Conservation (phyloP, 2,888 invertebrate genomes). For the Orthonevra nobilis region DNA sequence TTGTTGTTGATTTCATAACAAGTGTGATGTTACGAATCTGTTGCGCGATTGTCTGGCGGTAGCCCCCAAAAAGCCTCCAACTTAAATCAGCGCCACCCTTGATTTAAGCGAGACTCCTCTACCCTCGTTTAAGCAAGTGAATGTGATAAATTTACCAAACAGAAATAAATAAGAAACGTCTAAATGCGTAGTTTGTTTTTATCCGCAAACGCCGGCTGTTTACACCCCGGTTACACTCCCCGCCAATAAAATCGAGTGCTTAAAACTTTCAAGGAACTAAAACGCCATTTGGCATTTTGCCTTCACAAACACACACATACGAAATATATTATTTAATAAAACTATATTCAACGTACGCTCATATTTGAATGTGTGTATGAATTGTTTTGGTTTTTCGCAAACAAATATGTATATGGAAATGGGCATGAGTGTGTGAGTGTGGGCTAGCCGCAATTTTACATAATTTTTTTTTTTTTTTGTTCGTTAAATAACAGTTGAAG, state of each 20-base stretch:
- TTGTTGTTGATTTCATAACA: constrained; percentile 12
- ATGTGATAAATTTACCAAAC: constrained; percentile 4
- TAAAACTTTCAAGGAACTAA: not conserved
- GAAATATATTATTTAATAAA: constrained; percentile 3
- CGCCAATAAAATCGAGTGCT: not conserved
- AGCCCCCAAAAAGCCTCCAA: too few species aligned
- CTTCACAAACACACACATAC: constrained; percentile 1
- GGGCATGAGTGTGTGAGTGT: too few species aligned
- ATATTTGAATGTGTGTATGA: constrained; percentile 34
- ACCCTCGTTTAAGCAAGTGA: not conserved
- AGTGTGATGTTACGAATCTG: not conserved
- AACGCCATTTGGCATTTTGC: constrained; percentile 21
- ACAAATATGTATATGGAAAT: not conserved
- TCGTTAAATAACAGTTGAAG: constrained; percentile 63
- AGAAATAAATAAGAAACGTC: constrained; percentile 11
- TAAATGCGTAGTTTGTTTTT: constrained; percentile 67
- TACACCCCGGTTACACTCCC: not conserved
- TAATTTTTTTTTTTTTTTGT: too few species aligned
- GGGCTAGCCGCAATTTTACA: constrained; percentile 25
- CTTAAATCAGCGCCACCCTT: too few species aligned
- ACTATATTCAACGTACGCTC: too few species aligned
- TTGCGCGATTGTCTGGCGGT: constrained; percentile 16
- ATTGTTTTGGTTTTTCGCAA: constrained; percentile 59
- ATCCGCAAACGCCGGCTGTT: constrained; percentile 65
- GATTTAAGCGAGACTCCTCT: not conserved